Evolutionary conservation across 2,797 vertebrate species (phyloP), one percentile per base, ranked within the genome.

Genomic region (Psittacula derbiana): DNA sequence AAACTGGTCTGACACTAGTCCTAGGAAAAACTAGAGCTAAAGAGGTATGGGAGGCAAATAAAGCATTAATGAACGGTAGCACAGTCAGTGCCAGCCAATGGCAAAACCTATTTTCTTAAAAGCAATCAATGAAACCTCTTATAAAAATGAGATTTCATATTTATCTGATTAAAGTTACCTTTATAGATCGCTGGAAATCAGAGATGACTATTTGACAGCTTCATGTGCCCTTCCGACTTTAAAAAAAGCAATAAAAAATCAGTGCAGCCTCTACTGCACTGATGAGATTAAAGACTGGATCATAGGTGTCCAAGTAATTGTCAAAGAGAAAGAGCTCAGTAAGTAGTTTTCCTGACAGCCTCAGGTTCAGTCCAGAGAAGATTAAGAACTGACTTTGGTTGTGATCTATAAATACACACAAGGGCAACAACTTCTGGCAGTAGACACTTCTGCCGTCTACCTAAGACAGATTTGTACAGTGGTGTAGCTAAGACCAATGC

Each of bases 111-210:
- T 95, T 96, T 92, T 86, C 95, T 88, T 94, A 88, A 97, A 94
- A 95, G 92, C 92, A 88, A 92, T 95, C 95, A 96, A 82, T 92
- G 80, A 93, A 96, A 81, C 73, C 93, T 93, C 60, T 93, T 95
- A 95, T 73, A 92, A 94, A 96, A 97, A 96, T 92, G 71, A 96
- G 55, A 43, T 72, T 90, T 80, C 30, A 6, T 43, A 94, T 90
- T 93, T 79, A 75, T 75, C 66, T 95, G 76, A 97, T 96, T 94
- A 90, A 92, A 84, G 8, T 40, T 86, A 65, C 69, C 80, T 75
- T 66, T 88, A 86, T 79, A 93, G 88, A 86, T 90, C 0, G 1
- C 83, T 95, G 83, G 70, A 75, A 91, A 47, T 44, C 74, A 69
- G 61, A 88, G n/a, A 86, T 4, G 4, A 19, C 53, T 90, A 38